Evolutionary conservation across 2,888 invertebrate genomes (phyloP), one percentile per base, ranked within the genome.

Genomic region (Cantharis rufa): DNA sequence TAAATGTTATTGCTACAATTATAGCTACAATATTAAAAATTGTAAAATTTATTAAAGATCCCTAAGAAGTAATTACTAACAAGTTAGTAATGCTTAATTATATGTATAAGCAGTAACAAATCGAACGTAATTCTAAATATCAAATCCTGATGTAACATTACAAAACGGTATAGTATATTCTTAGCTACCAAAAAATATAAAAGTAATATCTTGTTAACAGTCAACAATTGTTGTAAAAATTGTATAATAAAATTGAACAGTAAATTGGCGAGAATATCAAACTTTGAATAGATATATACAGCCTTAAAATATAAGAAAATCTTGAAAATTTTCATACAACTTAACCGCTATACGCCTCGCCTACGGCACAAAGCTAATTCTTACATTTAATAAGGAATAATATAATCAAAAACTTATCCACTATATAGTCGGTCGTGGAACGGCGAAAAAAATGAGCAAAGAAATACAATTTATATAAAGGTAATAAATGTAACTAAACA

Each of bases 1-100:
- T 70, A 70, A 66, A 69, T 69, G 32, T 78, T 74, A 78, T 76
- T 81, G 78, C 77, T 74, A 74, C 68, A 70, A 74, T 78, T 78
- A 71, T 78, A 70, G 76, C 68, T 72, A 77, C 72, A 62, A 74
- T 69, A 70, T 69, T 62, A 13, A n/a, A 24, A 70, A 15, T 5
- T 70, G 21, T 64, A 64, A 64, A 21, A 66, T 66, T 18, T 48
- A 48, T 48, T 48, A 48, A 48, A 48, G n/a, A 48, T 48, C 48
- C 48, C 48, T 48, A 48, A 48, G 48, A 48, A 48, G n/a, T 48
- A 48, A 48, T 48, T 48, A 48, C 48, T 48, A 48, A 48, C 48
- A 48, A 48, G 48, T 48, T 48, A 48, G 48, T 48, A 48, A 48
- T 48, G 9, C 48, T 48, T 48, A n/a, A 48, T n/a, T 48, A n/a